Base-by-base conservation (phyloP, 2,113 vertebrate genomes). In the Meles meles region DNA sequence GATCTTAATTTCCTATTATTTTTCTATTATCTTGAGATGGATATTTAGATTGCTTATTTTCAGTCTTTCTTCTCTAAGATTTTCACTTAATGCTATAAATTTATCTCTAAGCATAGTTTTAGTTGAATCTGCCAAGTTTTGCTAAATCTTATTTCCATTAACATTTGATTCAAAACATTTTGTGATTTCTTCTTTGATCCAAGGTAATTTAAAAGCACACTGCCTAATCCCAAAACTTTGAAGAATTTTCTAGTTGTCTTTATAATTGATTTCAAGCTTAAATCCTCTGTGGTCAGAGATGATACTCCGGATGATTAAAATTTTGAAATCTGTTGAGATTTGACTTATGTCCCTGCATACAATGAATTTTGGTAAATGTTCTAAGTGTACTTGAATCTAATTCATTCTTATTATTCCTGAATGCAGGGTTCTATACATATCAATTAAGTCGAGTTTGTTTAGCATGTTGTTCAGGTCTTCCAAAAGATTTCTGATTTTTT, bases 121-220 rank as follows among this genome's bases (percentile, higher is more conserved):
- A 94, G 39, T 71, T 67, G 76, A 49, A 83, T 29, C 14, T 11
- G 21, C 25, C 17, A 72, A 82, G 31, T 49, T 87, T 92, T 94
- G 74, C 81, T 49, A 69, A 83, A 84, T 65, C 29, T 3, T 42
- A 49, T 82, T 91, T 87, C 57, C 18, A 94, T 57, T 76, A 82
- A 63, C 25, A 94, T 59, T 91, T 25, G 39, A 61, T 74, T 84
- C 7, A 92, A 93, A 92, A 59, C 49, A 82, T 37, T 49, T 49
- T 96, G 31, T 77, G 25, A 89, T 77, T 94, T 96, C 39, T 90
- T 86, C 49, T 80, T 80, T 87, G 44, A 91, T 23, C 39, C 55
- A 94, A 57, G 13, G 20, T 84, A 79, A 83, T 59, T 96, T 96
- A 83, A 89, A 88, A 89, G 47, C 69, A 89, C 65, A 39, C 14